Percentiles rank a stretch among this genome's conserved stretches.
phyloP scores from a whole-genome alignment of 2,888 invertebrate species.

The Dryadula phaetusa region DNA sequence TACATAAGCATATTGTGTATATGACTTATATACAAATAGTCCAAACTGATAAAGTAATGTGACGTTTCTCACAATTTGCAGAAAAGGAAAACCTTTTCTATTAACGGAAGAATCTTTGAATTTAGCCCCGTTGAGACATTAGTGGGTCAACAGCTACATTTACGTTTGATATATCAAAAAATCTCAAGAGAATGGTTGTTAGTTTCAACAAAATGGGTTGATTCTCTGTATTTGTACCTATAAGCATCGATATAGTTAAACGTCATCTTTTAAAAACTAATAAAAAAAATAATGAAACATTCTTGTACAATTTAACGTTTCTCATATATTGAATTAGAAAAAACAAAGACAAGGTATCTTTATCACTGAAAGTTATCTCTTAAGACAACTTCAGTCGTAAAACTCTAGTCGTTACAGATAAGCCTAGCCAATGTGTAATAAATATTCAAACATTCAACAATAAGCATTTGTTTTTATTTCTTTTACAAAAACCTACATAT shows the following conservation, averaged over 20 bases:
- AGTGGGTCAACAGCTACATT: constrained; percentile 14
- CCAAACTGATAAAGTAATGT: neutral
- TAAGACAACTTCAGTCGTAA: constrained; percentile 14
- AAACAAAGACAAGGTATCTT: constrained; percentile 9
- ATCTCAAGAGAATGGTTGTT: constrained; percentile 11
- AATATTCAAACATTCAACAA: constrained; percentile 13
- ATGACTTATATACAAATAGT: neutral
- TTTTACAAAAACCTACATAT: neutral
- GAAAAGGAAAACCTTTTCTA: constrained; percentile 18
- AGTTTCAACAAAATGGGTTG: constrained; percentile 8
- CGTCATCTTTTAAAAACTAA: too few relatives aligned
- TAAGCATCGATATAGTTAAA: neutral
- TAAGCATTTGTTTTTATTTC: constrained; percentile 15
- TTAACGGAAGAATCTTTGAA: constrained; percentile 18
- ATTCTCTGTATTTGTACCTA: neutral
- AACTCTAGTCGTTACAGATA: constrained; percentile 18
- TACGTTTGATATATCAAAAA: constrained; percentile 16
- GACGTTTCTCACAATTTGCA: neutral
- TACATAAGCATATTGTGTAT: neutral
- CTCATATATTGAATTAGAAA: neutral
- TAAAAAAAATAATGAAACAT: too few relatives aligned
- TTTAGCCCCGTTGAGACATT: constrained; percentile 17
- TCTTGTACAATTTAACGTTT: constrained; percentile 2
- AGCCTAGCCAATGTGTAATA: constrained; percentile 18
- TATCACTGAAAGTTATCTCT: constrained; percentile 12